A percentile compares a stretch with the other conserved stretches of the same genome.
phyloP scores from a whole-genome alignment of 2,113 vertebrate species.

The Centropus bengalensis region DNA sequence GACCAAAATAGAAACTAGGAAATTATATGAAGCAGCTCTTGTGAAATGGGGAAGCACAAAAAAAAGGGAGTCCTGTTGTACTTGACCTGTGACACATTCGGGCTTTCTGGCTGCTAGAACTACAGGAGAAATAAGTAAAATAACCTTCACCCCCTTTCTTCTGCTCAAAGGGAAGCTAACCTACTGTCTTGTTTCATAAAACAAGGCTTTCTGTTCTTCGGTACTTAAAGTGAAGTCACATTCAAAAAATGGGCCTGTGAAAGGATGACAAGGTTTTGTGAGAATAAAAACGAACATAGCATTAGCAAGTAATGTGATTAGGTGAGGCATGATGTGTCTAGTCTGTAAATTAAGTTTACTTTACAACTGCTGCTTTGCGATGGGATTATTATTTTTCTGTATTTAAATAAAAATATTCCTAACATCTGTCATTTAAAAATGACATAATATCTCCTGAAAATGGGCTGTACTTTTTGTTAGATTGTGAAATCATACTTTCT shows the following conservation, averaged over 20 bases:
- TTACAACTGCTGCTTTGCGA: background rate
- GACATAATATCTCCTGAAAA: background rate
- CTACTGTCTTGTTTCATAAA: conserved; percentile 31
- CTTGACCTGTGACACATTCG: background rate
- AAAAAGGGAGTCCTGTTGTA: background rate
- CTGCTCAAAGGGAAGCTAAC: background rate
- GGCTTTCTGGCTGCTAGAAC: conserved; percentile 10
- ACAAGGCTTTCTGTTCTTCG: background rate
- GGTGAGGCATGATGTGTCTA: background rate
- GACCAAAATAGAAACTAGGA: background rate
- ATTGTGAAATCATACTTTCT: background rate
- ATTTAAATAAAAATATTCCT: background rate
- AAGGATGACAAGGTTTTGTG: background rate
- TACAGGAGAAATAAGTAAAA: background rate
- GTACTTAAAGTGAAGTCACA: background rate
- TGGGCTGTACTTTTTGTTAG: background rate
- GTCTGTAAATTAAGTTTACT: background rate
- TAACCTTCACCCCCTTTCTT: background rate
- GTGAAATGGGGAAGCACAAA: background rate
- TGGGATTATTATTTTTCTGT: background rate
- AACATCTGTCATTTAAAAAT: background rate
- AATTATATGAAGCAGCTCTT: conserved; percentile 15
- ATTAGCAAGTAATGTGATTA: background rate
- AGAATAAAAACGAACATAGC: background rate
- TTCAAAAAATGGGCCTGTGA: background rate